A percentile compares a stretch with the other conserved stretches of the same genome.
Evolutionary conservation across 2,888 invertebrate species (phyloP).

Genomic region (Chaitophorus viminalis): DNA sequence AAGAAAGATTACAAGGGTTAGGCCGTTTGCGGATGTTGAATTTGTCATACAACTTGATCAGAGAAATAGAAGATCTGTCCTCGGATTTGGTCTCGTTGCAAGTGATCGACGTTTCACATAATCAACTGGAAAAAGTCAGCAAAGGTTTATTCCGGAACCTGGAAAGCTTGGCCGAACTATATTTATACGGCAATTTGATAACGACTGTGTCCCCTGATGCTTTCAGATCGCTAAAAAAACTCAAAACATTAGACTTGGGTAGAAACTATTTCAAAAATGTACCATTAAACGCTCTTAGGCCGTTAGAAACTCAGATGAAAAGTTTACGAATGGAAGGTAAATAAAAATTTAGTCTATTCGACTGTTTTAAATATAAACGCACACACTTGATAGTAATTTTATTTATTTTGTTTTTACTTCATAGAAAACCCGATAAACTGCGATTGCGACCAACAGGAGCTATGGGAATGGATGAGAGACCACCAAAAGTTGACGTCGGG

Average conservation of each 20-base stretch:
- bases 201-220: constrained; percentile 79
- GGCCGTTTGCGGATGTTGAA: constrained; percentile 79
- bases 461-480: constrained; percentile 92
- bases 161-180: constrained; percentile 80
- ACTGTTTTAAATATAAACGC: neutral
- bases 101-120: constrained; percentile 83
- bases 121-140: constrained; percentile 81
- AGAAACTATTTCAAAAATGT: constrained; percentile 85
- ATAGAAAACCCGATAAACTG: constrained; percentile 90
- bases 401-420: constrained; percentile 59
- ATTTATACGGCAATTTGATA: constrained; percentile 85
- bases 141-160: constrained; percentile 81
- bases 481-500: constrained; percentile 80
- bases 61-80: constrained; percentile 84
- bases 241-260: constrained; percentile 81
- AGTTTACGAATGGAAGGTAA: constrained; percentile 84
- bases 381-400: no score
- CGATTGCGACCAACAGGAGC: constrained; percentile 88
- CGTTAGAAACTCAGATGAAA: constrained; percentile 82
- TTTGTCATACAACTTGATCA: constrained; percentile 83
- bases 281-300: constrained; percentile 79
- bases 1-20: constrained; percentile 84
- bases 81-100: constrained; percentile 80
- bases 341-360: neutral
- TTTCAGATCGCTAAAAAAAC: constrained; percentile 80